Percentiles rank a stretch among this genome's conserved stretches.
phyloP scores from a whole-genome alignment of 2,888 invertebrate genomes.

The Philopedon plagiatum region DNA sequence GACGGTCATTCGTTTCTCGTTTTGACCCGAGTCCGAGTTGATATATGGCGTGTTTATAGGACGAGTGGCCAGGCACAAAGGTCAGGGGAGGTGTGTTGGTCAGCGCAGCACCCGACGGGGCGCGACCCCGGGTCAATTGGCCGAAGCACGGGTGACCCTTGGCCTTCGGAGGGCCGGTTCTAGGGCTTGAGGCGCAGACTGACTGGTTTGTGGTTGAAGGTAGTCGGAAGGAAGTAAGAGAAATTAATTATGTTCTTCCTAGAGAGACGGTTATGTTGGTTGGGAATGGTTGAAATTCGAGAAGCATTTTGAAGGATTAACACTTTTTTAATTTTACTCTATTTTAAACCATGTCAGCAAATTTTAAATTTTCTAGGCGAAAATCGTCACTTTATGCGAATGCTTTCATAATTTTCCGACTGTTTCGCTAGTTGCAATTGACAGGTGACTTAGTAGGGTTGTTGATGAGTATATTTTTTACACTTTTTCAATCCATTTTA shows the following conservation, averaged over 20 bases:
- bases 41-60: constrained; percentile 70
- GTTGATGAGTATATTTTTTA: too few species aligned
- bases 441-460: too few species aligned
- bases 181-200: constrained; percentile 35
- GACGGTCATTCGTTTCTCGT: constrained; percentile 49
- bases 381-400: too few species aligned
- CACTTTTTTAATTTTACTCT: too few species aligned
- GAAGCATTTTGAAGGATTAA: too few species aligned
- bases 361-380: too few species aligned
- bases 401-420: too few species aligned
- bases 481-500: too few species aligned
- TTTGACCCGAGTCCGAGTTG: constrained; percentile 53
- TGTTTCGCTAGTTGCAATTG: too few species aligned
- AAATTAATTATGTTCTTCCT: constrained; percentile 47
- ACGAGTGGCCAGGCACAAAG: constrained; percentile 69
- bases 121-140: constrained; percentile 69
- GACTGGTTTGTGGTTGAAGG: constrained; percentile 45
- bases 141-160: constrained; percentile 62
- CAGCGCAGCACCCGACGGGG: constrained; percentile 66
- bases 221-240: constrained; percentile 30
- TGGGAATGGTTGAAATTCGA: too few species aligned
- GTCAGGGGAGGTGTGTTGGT: constrained; percentile 69
- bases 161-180: constrained; percentile 32
- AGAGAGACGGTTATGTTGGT: too few species aligned
- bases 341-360: too few species aligned